Conservation (phyloP, 2,113 vertebrate genomes). For the Myotis lucifugus region DNA sequence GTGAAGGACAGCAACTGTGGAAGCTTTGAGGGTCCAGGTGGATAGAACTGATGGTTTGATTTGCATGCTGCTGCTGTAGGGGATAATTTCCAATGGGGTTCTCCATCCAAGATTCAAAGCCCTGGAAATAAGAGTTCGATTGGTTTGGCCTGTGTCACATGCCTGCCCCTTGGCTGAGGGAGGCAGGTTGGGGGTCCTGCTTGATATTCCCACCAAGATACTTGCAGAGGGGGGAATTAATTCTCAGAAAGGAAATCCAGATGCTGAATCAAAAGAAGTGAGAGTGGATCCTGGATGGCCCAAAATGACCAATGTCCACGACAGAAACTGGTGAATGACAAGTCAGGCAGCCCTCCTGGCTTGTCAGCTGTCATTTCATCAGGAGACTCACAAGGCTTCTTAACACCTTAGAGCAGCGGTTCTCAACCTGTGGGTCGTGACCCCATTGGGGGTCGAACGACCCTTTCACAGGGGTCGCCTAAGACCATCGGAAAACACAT, state of each 20-base stretch:
- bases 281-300: not conserved
- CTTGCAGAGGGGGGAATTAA: not conserved
- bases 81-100: not conserved
- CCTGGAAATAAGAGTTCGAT: not conserved
- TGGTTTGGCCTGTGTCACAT: not conserved
- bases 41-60: not conserved
- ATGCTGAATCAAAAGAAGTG: not conserved
- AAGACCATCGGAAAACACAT: too few species aligned
- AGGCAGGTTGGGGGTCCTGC: not conserved
- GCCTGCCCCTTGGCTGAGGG: not conserved
- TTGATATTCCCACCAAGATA: not conserved
- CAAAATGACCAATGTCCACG: fast-evolving
- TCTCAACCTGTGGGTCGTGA: too few species aligned
- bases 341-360: not conserved
- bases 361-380: not conserved
- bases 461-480: too few species aligned
- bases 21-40: not conserved
- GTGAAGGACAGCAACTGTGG: not conserved
- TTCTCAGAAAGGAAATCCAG: not conserved
- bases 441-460: too few species aligned
- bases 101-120: not conserved
- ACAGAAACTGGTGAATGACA: not conserved
- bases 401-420: not conserved
- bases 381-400: not conserved
- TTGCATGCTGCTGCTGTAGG: not conserved